Conservation (phyloP, 1,140 invertebrate species). For the Acyrthosiphon pisum region DNA sequence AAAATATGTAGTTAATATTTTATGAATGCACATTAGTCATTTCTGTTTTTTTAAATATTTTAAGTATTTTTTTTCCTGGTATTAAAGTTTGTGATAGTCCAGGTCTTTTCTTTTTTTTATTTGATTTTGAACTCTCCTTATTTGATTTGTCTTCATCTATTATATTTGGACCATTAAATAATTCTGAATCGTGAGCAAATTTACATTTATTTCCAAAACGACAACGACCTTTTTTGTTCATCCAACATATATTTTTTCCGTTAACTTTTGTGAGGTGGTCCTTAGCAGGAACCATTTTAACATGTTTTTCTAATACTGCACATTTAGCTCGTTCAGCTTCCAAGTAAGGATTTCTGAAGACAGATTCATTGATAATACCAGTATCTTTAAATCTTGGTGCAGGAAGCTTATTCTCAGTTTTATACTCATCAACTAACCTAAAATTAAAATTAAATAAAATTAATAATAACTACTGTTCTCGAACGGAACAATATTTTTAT, state of each 20-base stretch:
- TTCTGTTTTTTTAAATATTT: slow-evolving; percentile 70
- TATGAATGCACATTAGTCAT: neutral
- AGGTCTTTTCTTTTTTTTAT: slow-evolving; percentile 69
- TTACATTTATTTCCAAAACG: slow-evolving; percentile 91
- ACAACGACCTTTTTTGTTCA: slow-evolving; percentile 88
- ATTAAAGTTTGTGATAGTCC: slow-evolving; percentile 79
- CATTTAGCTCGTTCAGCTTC: slow-evolving; percentile 87
- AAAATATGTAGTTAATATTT: neutral
- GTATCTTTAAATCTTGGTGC: slow-evolving; percentile 55
- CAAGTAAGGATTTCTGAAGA: slow-evolving; percentile 90
- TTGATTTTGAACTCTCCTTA: neutral
- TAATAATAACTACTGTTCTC: neutral
- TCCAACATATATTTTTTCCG: slow-evolving; percentile 91
- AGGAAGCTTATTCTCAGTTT: slow-evolving; percentile 54
- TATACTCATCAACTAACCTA: neutral
- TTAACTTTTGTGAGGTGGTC: slow-evolving; percentile 79
- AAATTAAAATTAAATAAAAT: neutral
- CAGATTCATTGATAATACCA: slow-evolving; percentile 67
- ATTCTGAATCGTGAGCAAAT: slow-evolving; percentile 85
- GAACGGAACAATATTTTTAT: neutral
- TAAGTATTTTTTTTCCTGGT: slow-evolving; percentile 85
- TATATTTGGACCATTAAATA: slow-evolving; percentile 17
- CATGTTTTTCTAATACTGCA: slow-evolving; percentile 89
- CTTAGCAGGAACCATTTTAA: slow-evolving; percentile 84
- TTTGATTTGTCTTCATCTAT: slow-evolving; percentile 28